Conservation (phyloP, 2,888 invertebrate species). For the Rambutsinella grinnellia region DNA sequence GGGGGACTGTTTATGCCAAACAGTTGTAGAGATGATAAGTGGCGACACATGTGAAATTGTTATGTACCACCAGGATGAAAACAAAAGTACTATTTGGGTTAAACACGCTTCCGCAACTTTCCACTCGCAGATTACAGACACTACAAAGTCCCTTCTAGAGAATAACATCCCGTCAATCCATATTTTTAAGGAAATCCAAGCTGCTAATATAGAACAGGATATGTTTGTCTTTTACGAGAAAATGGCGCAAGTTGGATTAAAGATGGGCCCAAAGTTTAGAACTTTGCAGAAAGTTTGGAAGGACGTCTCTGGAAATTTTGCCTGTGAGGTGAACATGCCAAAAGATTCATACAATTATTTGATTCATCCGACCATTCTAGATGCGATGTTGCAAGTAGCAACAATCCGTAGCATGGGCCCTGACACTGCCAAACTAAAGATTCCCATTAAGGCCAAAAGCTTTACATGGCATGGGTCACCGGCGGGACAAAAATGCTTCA, state of each 20-base stretch:
- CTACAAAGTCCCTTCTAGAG: neutral
- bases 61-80: neutral
- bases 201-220: neutral
- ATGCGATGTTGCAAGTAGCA: conserved; percentile 36
- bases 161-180: neutral
- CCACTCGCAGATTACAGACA: neutral
- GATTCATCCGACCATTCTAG: conserved; percentile 35
- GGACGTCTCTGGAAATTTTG: neutral
- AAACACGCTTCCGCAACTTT: neutral
- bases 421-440: neutral
- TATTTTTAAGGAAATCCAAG: neutral
- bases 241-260: conserved; percentile 12
- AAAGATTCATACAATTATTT: conserved; percentile 6
- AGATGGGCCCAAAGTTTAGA: conserved; percentile 19
- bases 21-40: neutral
- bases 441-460: neutral
- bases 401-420: neutral
- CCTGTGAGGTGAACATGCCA: neutral
- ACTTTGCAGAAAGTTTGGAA: conserved; percentile 18
- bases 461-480: conserved; percentile 11
- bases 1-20: neutral
- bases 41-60: too few species aligned
- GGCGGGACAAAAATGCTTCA: neutral
- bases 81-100: neutral
- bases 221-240: conserved; percentile 32